Evolutionary conservation across 2,888 invertebrate species (phyloP), one percentile per base, ranked within the genome.

Genomic region (Autographa gamma): DNA sequence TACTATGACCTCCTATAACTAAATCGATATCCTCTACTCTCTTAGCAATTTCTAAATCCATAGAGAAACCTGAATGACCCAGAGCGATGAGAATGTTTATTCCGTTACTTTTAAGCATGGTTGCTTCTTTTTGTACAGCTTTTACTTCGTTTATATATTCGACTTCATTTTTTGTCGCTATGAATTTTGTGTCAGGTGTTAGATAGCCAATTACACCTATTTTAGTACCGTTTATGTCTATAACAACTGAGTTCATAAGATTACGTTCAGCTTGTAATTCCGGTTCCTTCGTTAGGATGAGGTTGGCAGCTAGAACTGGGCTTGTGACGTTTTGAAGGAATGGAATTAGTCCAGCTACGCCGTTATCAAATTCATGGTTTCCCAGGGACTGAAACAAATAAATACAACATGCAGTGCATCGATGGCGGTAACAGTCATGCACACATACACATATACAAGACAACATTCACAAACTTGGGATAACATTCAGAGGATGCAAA

Each of bases 291-390:
- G 95, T 94, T 0, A 97, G 94, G 84, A 98, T 96, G 66, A 99
- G 95, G 90, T 99, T 99, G 48, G 97, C 96, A 7, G 97, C 97
- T 2, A 99, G 92, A 2, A 98, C 96, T 0, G 98, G 98, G 75
- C 97, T 97, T 2, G 96, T 96, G 8, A 97, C 94, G 63, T 96
- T 96, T 73, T 97, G 92, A 14, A 99, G 93, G 84, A 98, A 98
- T 0, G 98, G 98, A n/a, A 97, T 94, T 14, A 99, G 91, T 9
- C 98, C 98, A 0, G 93, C 91, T 0, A 98, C 95, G 4, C 97
- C 97, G 75, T 97, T 96, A 93, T 99, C 99, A 86, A 99, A 98
- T 91, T 99, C 99, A 90, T 99, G 99, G 88, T 99, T 99, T 43
- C 99, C 99, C 76, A 99, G 94, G 31, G 97, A 97, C 98, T 98